Evolutionary conservation across 2,113 vertebrate genomes (phyloP).

Genomic region (Oriolus oriolus): DNA sequence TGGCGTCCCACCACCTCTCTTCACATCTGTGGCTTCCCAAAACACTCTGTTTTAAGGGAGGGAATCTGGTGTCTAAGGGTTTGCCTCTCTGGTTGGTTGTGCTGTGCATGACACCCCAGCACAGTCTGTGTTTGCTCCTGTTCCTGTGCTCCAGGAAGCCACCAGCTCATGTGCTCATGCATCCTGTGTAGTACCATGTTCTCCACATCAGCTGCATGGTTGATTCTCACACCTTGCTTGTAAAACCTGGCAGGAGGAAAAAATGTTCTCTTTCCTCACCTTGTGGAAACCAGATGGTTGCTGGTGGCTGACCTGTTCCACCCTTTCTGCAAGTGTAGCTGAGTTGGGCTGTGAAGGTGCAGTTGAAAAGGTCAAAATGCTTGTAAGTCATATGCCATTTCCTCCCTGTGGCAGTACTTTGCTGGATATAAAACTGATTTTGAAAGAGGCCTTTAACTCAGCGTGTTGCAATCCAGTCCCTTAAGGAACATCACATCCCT

Average conservation of each 20-base stretch:
- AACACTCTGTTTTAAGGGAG: not conserved
- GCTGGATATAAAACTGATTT: not conserved
- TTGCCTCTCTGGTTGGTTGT: not conserved
- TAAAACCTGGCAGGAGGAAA: not conserved
- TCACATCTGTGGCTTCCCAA: not conserved
- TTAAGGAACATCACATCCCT: fast-evolving
- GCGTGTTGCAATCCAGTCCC: not conserved
- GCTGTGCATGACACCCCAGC: not conserved
- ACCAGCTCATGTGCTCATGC: not conserved
- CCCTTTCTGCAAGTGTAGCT: not conserved
- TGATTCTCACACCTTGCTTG: not conserved
- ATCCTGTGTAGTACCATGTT: not conserved
- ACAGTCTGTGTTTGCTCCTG: not conserved
- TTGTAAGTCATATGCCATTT: not conserved
- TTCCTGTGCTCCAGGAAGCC: not conserved
- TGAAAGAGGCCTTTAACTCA: not conserved
- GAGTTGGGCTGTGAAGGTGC: not conserved
- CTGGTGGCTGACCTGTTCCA: not conserved
- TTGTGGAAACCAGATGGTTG: not conserved
- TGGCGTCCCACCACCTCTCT: not conserved
- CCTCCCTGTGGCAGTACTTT: not conserved
- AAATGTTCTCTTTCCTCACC: not conserved
- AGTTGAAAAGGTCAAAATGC: not conserved
- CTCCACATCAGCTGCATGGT: fast-evolving
- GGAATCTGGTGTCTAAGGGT: not conserved